A percentile compares a stretch with the other conserved stretches of the same genome.
phyloP scores from a whole-genome alignment of 2,888 invertebrate genomes.

The Drosophila diplacantha region DNA sequence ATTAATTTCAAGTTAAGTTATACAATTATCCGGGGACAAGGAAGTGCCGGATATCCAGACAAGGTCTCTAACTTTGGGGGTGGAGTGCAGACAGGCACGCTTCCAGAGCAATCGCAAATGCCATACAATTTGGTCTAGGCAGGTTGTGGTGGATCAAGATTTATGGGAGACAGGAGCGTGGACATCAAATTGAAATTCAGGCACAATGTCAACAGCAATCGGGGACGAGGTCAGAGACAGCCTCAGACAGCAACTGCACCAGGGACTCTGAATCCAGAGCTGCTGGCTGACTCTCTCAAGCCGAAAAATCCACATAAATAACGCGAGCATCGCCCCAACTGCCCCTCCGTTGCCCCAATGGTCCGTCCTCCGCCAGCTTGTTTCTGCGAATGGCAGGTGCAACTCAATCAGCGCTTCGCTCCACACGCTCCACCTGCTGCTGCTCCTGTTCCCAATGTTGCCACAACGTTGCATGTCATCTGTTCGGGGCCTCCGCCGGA shows the following conservation, averaged over 20 bases:
- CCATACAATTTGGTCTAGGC: conserved; percentile 24
- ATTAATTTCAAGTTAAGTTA: conserved; percentile 53
- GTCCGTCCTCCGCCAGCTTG: conserved; percentile 40
- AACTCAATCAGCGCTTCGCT: conserved; percentile 67
- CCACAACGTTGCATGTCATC: conserved; percentile 54
- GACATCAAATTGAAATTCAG: conserved; percentile 69
- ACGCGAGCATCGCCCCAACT: conserved; percentile 53
- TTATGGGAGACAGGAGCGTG: conserved; percentile 61
- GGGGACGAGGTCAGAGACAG: conserved; percentile 37
- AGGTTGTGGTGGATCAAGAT: conserved; percentile 46
- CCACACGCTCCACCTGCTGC: conserved; percentile 13
- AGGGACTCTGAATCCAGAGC: conserved; percentile 14
- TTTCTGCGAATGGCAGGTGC: conserved; percentile 74
- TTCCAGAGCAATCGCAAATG: conserved; percentile 6
- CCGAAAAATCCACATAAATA: conserved; percentile 69
- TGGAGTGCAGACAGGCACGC: conserved; percentile 16
- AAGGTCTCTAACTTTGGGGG: conserved; percentile 12
- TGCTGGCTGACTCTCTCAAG: conserved; percentile 15
- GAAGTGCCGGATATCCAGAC: neutral
- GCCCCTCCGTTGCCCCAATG: conserved; percentile 6
- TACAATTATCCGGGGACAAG: conserved; percentile 29
- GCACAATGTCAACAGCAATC: conserved; percentile 66
- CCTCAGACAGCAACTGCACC: conserved; percentile 13
- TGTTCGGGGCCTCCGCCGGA: conserved; percentile 20
- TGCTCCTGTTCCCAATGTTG: conserved; percentile 19